Percentiles rank a stretch among this genome's conserved stretches.
Conservation (phyloP, 2,113 vertebrate genomes). For the Sterna hirundo region DNA sequence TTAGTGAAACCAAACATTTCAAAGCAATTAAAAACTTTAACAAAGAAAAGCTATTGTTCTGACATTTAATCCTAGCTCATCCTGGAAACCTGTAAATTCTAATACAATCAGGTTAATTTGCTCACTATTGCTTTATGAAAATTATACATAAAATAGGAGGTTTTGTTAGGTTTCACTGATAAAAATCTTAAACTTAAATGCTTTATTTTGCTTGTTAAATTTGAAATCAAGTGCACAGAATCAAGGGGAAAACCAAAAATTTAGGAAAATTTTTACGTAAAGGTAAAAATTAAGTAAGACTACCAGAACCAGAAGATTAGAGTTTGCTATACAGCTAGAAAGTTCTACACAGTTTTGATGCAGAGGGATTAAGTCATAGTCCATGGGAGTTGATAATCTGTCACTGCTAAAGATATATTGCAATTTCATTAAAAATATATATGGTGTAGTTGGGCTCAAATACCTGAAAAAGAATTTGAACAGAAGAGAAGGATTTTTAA, state of each 20-base stretch:
- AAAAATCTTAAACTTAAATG: neutral
- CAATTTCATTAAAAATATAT: neutral
- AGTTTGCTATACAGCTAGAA: neutral
- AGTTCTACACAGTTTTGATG: neutral
- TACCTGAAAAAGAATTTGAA: neutral
- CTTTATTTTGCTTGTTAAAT: neutral
- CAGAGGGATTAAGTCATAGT: neutral
- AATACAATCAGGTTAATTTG: neutral
- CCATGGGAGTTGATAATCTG: neutral
- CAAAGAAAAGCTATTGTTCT: neutral
- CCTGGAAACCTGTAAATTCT: neutral
- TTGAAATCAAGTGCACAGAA: neutral
- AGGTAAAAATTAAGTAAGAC: neutral
- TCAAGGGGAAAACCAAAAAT: neutral
- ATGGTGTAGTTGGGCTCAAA: neutral
- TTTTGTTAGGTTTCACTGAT: neutral
- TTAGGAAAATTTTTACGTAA: neutral
- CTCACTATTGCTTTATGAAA: neutral
- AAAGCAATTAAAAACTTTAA: neutral
- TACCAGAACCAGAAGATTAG: neutral
- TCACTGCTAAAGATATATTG: neutral
- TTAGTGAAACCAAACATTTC: neutral
- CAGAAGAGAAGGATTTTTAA: neutral
- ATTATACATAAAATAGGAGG: neutral
- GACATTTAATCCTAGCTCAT: neutral